These are phyloP conservation scores for Acrocephalus kingi DNA, from an alignment of 2,113 vertebrate species.

Conservation along the genomic window DNA sequence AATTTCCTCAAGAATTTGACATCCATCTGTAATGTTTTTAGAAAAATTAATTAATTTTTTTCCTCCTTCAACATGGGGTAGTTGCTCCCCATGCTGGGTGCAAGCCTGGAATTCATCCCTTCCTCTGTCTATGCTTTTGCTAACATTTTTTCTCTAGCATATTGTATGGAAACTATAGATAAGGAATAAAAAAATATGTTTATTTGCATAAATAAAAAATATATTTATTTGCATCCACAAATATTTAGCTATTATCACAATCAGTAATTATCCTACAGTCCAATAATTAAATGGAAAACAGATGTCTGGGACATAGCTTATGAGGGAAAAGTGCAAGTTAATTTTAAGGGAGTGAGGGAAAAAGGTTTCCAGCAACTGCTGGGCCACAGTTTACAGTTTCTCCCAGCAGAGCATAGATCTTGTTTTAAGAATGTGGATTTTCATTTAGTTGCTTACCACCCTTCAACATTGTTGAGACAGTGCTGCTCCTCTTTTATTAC, in stretches of 20 bases:
- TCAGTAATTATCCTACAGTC: not conserved
- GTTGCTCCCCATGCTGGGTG: not conserved
- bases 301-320: conserved; percentile 26
- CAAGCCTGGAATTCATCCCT: not conserved
- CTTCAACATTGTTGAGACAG: not conserved
- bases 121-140: not conserved
- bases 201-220: conserved; percentile 3
- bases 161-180: not conserved
- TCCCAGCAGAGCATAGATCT: not conserved
- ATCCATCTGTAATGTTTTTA: not conserved
- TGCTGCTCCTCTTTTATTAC: not conserved
- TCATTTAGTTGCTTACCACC: not conserved
- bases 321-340: conserved; percentile 17
- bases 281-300: conserved; percentile 53
- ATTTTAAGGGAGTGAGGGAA: not conserved
- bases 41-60: not conserved
- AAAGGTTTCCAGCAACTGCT: not conserved
- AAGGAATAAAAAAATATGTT: not conserved
- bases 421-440: not conserved
- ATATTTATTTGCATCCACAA: not conserved
- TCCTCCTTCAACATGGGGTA: not conserved
- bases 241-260: conserved; percentile 18
- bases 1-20: conserved; percentile 44
- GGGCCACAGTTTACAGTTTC: not conserved
- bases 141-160: not conserved